Percentiles rank a stretch among this genome's conserved stretches.
phyloP scores from a whole-genome alignment of 2,113 vertebrate species.

The Phaetusa simplex region DNA sequence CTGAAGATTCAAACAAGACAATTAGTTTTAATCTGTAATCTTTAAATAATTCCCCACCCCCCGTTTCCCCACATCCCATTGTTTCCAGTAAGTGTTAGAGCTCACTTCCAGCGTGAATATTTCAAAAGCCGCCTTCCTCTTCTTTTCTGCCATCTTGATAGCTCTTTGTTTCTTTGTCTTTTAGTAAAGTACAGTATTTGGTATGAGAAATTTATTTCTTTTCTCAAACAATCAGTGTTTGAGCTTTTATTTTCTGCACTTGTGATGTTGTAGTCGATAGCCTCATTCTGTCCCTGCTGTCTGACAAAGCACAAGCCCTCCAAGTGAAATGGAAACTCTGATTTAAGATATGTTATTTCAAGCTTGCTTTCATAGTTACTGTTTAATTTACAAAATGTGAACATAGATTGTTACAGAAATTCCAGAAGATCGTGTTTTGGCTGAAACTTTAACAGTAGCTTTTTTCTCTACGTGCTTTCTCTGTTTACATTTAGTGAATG shows the following conservation, averaged over 20 bases:
- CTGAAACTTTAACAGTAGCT: neutral
- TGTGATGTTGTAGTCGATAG: neutral
- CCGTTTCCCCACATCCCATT: neutral
- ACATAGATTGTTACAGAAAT: neutral
- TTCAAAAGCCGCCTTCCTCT: neutral
- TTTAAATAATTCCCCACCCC: neutral
- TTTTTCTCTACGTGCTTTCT: neutral
- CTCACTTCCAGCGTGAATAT: neutral
- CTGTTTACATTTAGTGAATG: neutral
- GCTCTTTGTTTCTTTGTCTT: neutral
- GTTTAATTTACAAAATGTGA: conserved; percentile 15
- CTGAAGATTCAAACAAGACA: neutral
- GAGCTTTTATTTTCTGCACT: neutral
- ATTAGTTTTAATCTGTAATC: conserved; percentile 1
- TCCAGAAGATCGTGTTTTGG: neutral
- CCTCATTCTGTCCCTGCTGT: neutral
- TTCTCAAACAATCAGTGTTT: neutral
- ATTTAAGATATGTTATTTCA: neutral
- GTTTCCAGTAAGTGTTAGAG: neutral
- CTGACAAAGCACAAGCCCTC: neutral
- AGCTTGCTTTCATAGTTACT: neutral
- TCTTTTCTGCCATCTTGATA: neutral
- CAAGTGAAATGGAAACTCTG: neutral
- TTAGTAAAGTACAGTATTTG: neutral
- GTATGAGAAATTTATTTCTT: neutral